phyloP scores from a whole-genome alignment of 2,797 vertebrate genomes.

The Crypturellus tataupa region DNA sequence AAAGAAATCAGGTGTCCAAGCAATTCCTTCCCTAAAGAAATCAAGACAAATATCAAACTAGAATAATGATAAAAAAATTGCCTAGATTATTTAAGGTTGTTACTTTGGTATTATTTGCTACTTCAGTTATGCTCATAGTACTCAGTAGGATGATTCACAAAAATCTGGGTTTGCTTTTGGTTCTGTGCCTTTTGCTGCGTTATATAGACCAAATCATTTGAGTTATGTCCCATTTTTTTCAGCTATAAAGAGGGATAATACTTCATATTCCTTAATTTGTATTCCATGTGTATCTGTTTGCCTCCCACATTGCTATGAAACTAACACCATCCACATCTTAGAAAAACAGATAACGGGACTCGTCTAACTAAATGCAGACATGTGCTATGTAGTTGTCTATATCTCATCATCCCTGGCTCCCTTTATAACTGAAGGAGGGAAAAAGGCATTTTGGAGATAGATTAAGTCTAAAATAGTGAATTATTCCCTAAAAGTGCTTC shows the following conservation, averaged over 20 bases:
- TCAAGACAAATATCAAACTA: not conserved
- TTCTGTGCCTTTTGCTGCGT: not conserved
- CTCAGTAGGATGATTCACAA: not conserved
- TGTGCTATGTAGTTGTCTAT: not conserved
- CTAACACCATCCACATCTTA: not conserved
- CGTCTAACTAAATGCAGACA: not conserved
- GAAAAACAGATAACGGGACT: not conserved
- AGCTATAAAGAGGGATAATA: not conserved
- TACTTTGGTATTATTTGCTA: not conserved
- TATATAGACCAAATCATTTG: rapidly evolving
- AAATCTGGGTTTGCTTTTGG: not conserved
- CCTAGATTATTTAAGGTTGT: not conserved
- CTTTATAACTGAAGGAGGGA: not conserved
- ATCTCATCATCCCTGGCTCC: not conserved
- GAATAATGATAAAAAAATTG: not conserved
- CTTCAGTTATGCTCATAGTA: not conserved
- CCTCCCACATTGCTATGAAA: not conserved
- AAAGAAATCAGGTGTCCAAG: not conserved
- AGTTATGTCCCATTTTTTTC: not conserved
- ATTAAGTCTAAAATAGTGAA: not conserved
- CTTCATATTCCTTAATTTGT: not conserved
- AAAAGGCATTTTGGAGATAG: not conserved
- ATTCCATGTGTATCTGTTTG: not conserved
- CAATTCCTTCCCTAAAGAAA: not conserved
- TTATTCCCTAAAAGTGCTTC: not conserved